Evolutionary conservation across 2,113 vertebrate genomes (phyloP), one percentile per base, ranked within the genome.

Genomic region (Xyrauchen texanus): DNA sequence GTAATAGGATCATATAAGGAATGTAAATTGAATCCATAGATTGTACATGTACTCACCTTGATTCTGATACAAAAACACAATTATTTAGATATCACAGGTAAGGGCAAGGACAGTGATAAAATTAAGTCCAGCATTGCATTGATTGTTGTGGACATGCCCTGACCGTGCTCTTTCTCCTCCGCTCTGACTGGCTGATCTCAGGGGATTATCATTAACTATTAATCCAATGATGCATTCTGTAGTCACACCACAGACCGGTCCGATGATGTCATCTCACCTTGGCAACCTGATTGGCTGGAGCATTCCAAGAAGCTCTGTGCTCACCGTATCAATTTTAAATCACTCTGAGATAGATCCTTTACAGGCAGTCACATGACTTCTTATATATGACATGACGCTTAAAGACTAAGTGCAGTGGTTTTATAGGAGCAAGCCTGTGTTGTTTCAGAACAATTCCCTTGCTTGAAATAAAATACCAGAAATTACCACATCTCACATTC

Each of bases 231-330:
- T 80, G 80, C 79, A 79, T 67, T 0, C 52, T 91, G 86, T 87
- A 87, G 86, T 93, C 90, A 92, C 85, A 44, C 87, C 78, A 67
- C 84, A 47, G 84, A 87, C 79, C n/a, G 6, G 69, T 77, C 78
- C 9, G 87, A 78, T 90, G 90, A 92, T 88, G 87, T 92, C 90
- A 92, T 69, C 87, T 84, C 84, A 86, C 79, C 83, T 77, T 71
- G 86, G 81, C 51, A 21, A 57, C 74, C 15, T 55, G 60, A 88
- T 90, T 88, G 90, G 87, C 45, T 68, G 8, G 64, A 15, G 71
- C 1, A 55, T 68, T 81, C 55, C 76, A 55, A 62, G 8, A 76
- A 71, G 34, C 52, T 68, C 62, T 64, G 52, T 65, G 57, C 21
- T 71, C 80, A 77, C 44, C 16, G 8, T 70, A 84, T 87, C 55